Conservation (phyloP, 2,888 invertebrate genomes). For the Hipparchia sbordonii region DNA sequence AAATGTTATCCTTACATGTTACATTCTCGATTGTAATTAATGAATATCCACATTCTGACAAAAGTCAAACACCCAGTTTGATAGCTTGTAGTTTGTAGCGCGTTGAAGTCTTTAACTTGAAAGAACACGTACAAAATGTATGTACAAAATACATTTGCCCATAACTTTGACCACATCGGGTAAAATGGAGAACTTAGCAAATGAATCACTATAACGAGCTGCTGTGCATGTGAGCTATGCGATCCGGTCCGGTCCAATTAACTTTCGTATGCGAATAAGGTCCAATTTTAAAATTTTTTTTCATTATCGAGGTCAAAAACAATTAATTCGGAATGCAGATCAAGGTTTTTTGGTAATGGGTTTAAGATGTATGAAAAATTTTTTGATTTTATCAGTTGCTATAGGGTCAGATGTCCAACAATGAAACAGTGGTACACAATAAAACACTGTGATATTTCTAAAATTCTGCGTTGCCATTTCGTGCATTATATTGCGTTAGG, state of each 20-base stretch:
- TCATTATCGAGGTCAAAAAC: slow-evolving; percentile 41
- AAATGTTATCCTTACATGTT: no score
- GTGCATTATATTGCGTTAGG: no score
- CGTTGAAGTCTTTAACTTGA: slow-evolving; percentile 16
- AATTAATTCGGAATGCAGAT: slow-evolving; percentile 39
- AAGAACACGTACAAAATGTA: slow-evolving; percentile 5
- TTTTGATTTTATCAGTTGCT: background rate
- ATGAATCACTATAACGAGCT: slow-evolving; percentile 14
- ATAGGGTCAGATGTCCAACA: no score
- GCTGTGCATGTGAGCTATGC: slow-evolving; percentile 17
- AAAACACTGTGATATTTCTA: no score
- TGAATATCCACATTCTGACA: no score
- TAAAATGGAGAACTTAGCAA: slow-evolving; percentile 10
- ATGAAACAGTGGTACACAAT: no score
- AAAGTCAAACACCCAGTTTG: no score
- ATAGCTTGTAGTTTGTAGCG: slow-evolving; percentile 1
- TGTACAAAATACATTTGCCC: slow-evolving; percentile 6
- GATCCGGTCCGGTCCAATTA: slow-evolving; percentile 10
- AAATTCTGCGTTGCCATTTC: no score
- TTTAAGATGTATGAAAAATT: slow-evolving; percentile 3
- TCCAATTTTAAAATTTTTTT: slow-evolving; percentile 29
- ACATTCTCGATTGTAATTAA: no score
- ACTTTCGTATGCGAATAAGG: slow-evolving; percentile 18
- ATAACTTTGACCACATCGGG: slow-evolving; percentile 6
- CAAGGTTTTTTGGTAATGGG: slow-evolving; percentile 35